Percentiles rank a stretch among this genome's conserved stretches.
These are phyloP conservation scores for Eurystomus glaucurus DNA, from an alignment of 2,797 vertebrate species.

Conservation along the genomic window DNA sequence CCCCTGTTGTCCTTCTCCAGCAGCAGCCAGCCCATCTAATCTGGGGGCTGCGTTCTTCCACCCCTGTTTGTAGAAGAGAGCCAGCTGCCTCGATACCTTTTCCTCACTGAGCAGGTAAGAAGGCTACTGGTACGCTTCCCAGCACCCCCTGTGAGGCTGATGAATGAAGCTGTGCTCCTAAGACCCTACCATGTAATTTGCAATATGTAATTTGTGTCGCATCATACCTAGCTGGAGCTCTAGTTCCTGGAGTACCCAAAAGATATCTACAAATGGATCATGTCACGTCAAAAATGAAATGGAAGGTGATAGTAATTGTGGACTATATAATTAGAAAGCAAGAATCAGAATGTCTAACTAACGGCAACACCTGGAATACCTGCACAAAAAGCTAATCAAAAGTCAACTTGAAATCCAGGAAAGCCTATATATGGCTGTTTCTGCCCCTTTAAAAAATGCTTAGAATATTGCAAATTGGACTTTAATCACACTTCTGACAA, in stretches of 20 bases:
- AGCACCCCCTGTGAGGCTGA: constrained; percentile 22
- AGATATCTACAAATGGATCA: constrained; percentile 53
- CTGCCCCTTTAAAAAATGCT: neutral
- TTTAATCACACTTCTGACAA: neutral
- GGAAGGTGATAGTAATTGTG: constrained; percentile 67
- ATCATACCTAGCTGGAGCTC: constrained; percentile 36
- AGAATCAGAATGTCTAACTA: constrained; percentile 33
- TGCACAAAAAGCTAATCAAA: constrained; percentile 54
- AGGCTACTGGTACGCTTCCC: neutral
- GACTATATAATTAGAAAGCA: constrained; percentile 65
- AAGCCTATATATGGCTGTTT: neutral
- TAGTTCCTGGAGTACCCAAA: constrained; percentile 29
- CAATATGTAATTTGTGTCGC: constrained; percentile 48
- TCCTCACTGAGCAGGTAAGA: neutral
- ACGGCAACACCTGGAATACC: constrained; percentile 60
- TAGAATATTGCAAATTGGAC: neutral
- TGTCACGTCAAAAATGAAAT: constrained; percentile 63
- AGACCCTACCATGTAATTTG: constrained; percentile 66
- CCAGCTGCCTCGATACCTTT: neutral
- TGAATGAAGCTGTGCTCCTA: neutral
- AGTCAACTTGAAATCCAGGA: constrained; percentile 29
- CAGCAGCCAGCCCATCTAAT: neutral
- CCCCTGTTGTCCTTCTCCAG: neutral
- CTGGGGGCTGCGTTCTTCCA: neutral
- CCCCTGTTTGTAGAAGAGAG: neutral